Evolutionary conservation across 2,113 vertebrate genomes (phyloP), one percentile per base, ranked within the genome.

Genomic region (Callaeas wilsoni): DNA sequence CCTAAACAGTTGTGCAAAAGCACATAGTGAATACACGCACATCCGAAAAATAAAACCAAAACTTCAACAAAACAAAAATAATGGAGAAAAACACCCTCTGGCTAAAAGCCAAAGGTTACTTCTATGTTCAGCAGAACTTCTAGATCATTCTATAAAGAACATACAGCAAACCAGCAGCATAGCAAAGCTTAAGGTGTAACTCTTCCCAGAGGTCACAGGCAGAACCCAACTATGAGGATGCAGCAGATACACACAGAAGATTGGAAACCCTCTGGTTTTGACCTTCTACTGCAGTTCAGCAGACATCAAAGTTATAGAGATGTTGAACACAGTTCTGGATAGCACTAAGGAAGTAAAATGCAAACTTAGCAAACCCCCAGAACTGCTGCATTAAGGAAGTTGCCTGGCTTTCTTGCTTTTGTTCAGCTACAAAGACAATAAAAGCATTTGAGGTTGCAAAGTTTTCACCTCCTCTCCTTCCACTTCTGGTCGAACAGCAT

Each of bases 401-500:
- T 92, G 65, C 29, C 32, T 33, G 32, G 50, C 22, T 92, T 84
- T 87, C 0, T 8, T 32, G 56, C 19, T 84, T 77, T 74, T 90
- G 60, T 53, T 94, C 59, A 64, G 55, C 53, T 78, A 94, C 35
- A 67, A 57, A 89, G 37, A 87, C 41, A 95, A 70, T 10, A 57
- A 74, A 90, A 47, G 7, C 59, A 90, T 80, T 59, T 55, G 49
- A 94, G 92, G 87, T 82, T 47, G 56, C 44, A 62, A 57, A 89
- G 53, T 90, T 93, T 98, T 98, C 97, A 99, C 99, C 99, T 99
- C 99, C 73, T 99, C 99, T 60, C 99, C 99, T 70, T 99, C 99
- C 55, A 97, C 98, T 67, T 99, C 99, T 71, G 99, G 99, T 23
- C 99, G 98, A 94, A 99, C 93, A 13, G 99, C 99, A 90, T 99